Evolutionary conservation across 2,113 vertebrate genomes (phyloP), one percentile per base, ranked within the genome.

Genomic region (Sprattus sprattus): DNA sequence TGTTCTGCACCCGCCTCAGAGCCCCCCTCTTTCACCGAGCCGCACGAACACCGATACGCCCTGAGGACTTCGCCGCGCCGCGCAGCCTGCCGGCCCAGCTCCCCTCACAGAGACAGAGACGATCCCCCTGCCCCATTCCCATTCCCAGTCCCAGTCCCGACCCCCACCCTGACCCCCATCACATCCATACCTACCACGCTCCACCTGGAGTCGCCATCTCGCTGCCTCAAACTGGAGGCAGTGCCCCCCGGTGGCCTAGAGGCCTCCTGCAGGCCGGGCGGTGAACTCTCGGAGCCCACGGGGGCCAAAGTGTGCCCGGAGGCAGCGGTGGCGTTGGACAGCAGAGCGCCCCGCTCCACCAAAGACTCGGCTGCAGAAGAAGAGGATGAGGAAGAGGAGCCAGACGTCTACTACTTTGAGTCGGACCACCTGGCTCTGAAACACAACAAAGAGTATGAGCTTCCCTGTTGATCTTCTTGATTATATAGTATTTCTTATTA

Each of bases 371-470:
- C 94, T 83, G 89, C 94, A 82, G 91, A 95, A 64, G 93, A 97
- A 80, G 97, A 98, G 85, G 96, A 97, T 45, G 98, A 99, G 39
- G 97, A 99, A 85, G 98, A 99, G 91, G 98, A 99, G 86, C 98
- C 98, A 86, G 98, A 99, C 89, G 98, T 99, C 89, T 99, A 99
- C 96, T 99, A 97, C 95, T 99, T 99, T 95, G 98, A 99, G 95
- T 99, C 98, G 81, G 98, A 99, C 95, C 98, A 99, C 96, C 95
- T 99, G 97, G 97, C 98, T 93, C 96, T 99, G 93, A 99, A 99
- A 98, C 98, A 99, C 96, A 99, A 99, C 97, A 99, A 99, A 99
- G 98, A 99, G 98, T 99, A 99, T 95, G 98, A 99, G 95, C 94
- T 93, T 90, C 71, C 82, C 89, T 87, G 71, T 88, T 87, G 22